Evolutionary conservation across 2,888 invertebrate species (phyloP).

Genomic region (Lepas anatifera): DNA sequence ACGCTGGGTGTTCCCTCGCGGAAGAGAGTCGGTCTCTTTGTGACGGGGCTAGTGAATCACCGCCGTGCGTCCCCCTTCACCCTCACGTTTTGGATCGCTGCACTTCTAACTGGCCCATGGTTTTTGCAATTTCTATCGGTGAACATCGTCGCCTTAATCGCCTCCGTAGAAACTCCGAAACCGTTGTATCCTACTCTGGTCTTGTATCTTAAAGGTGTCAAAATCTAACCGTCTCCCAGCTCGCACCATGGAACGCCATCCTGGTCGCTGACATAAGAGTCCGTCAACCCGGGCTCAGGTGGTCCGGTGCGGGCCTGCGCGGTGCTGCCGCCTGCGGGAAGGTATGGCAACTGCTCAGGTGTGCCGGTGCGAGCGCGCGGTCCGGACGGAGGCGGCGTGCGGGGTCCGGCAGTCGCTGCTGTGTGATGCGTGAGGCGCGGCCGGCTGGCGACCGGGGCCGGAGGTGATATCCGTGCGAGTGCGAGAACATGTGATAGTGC

Average conservation of each 20-base stretch:
- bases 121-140: neutral
- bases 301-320: neutral
- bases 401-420: neutral
- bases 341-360: neutral
- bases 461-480: neutral
- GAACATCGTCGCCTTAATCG: neutral
- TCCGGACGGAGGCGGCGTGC: too few relatives aligned
- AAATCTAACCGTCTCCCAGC: neutral
- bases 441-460: neutral
- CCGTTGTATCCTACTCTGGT: neutral
- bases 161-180: neutral
- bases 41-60: too few relatives aligned
- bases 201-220: neutral
- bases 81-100: too few relatives aligned
- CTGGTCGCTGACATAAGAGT: neutral
- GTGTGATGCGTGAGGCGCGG: neutral
- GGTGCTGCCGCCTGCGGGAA: constrained; percentile 2
- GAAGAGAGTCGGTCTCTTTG: too few relatives aligned
- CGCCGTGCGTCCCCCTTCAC: too few relatives aligned
- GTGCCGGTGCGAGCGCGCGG: neutral
- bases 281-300: neutral
- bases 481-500: neutral
- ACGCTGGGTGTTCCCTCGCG: too few relatives aligned
- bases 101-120: too few relatives aligned
- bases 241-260: neutral